Evolutionary conservation across 30 jellyfish, hydroid and myxozoan species (phyloP), one percentile per base, ranked within the genome.

Genomic region (Hydra vulgaris): DNA sequence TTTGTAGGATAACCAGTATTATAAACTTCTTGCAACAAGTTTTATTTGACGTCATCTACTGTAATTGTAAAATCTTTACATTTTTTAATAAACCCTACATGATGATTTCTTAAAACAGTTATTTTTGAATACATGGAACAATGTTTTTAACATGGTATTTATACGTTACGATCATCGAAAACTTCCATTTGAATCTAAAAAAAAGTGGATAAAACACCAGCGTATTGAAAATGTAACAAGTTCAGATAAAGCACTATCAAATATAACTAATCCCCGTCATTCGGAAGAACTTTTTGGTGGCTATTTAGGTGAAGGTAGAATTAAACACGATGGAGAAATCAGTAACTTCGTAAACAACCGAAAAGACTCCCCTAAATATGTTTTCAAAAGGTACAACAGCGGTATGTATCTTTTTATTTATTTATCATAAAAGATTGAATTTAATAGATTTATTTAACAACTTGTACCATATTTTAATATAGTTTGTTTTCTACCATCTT

Each of bases 111-210:
- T 40, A 40, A 40, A 40, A 3, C 61, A 40, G 61, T 40, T 12
- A 40, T 40, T 12, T 5, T 40, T 12, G 12, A 12, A 40, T 40
- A 40, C 0, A 70, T 70, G 18, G 17, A 23, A 70, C 16, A 16
- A 70, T 12, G 40, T 0, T 70, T 7, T 0, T 12, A 70, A 0
- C 8, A 74, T 74, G 81, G 81, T 74, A 20, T 74, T 17, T 23
- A 53, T 18, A 16, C 81, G 85, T 21, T 78, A 78, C 83, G 85
- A 78, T 23, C 85, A 78, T 53, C 81, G 85, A 17, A 55, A 78
- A 18, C 26, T 78, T 23, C 70, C 83, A 15, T 75, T 75, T 20
- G 56, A 75, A n/a, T 22, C 24, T 23, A 27, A n/a, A 17, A 26
- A 75, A 5, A 66, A 70, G 56, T 15, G 72, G 56, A 75, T 25